A percentile compares a stretch with the other conserved stretches of the same genome.
These are phyloP conservation scores for Cerceris ruficornis DNA, from an alignment of 2,888 invertebrate genomes.

Conservation along the genomic window DNA sequence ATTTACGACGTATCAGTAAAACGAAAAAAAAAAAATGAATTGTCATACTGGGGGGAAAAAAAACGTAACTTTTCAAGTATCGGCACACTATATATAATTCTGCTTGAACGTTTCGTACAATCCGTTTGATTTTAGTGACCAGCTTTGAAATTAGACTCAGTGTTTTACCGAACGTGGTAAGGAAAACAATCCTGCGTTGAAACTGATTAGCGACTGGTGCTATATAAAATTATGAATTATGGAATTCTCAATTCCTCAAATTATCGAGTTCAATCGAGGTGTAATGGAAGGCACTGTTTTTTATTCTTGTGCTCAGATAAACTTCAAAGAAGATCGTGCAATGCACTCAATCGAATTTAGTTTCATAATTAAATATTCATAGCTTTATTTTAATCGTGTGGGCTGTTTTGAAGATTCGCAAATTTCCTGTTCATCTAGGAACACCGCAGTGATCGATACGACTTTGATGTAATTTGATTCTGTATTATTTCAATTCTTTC, in stretches of 20 bases:
- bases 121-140: conserved; percentile 30
- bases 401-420: not conserved
- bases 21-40: no score
- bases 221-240: conserved; percentile 53
- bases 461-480: not conserved
- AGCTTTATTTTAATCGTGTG: not conserved
- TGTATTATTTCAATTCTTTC: not conserved
- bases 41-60: no score
- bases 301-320: conserved; percentile 55
- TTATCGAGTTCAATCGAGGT: conserved; percentile 43
- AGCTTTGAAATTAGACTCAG: conserved; percentile 44
- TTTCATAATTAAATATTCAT: conserved; percentile 25
- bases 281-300: conserved; percentile 37
- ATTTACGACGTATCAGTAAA: no score
- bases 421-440: not conserved
- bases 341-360: conserved; percentile 51
- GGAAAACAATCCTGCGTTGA: conserved; percentile 30
- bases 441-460: not conserved
- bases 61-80: no score
- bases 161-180: conserved; percentile 25
- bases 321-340: conserved; percentile 44
- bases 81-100: no score
- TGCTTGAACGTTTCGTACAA: no score
- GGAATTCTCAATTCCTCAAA: conserved; percentile 48
- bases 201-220: conserved; percentile 62